Conservation (phyloP, 2,888 invertebrate species). For the Oxytorus armatus region DNA sequence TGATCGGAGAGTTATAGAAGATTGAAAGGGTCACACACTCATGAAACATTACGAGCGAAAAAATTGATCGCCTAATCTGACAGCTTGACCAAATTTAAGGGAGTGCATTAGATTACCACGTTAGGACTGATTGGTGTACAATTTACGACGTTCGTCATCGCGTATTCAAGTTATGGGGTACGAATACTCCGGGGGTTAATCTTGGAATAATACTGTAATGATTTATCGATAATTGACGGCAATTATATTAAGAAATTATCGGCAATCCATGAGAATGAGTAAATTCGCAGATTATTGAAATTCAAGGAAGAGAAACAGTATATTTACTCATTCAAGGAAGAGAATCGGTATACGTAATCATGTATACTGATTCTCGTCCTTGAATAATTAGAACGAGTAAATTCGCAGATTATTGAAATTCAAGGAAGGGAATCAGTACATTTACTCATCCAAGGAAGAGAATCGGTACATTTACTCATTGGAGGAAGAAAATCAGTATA, state of each 20-base stretch:
- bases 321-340: no score
- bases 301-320: no score
- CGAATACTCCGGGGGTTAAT: not conserved
- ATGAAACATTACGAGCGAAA: not conserved
- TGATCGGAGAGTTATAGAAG: not conserved
- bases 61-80: not conserved
- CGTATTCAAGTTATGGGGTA: not conserved
- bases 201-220: not conserved
- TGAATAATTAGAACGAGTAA: not conserved
- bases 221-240: not conserved
- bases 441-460: no score
- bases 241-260: not conserved
- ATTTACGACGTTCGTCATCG: not conserved
- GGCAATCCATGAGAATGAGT: not conserved
- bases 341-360: no score
- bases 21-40: not conserved
- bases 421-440: no score
- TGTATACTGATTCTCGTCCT: no score
- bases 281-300: not conserved
- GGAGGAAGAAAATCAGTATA: no score
- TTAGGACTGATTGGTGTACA: not conserved
- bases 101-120: not conserved
- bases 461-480: not conserved
- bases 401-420: not conserved
- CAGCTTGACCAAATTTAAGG: not conserved